Evolutionary conservation across 2,888 invertebrate species (phyloP).

Genomic region (Molanna angustata): DNA sequence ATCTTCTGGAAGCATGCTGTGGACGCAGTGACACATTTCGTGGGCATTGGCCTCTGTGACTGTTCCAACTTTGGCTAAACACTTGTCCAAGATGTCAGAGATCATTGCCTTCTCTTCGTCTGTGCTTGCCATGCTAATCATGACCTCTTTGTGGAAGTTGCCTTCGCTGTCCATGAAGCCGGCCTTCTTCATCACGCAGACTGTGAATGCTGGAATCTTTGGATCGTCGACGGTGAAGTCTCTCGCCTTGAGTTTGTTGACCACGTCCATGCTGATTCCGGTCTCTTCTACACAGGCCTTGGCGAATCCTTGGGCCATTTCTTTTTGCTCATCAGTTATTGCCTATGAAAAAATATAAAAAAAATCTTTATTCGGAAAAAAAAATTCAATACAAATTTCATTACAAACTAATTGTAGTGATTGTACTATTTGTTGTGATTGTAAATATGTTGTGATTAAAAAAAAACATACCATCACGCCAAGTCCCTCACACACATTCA

Average conservation of each 20-base stretch:
- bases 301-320: conserved; percentile 50
- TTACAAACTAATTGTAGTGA: too few species aligned
- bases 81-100: conserved; percentile 49
- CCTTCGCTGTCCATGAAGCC: conserved; percentile 54
- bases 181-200: conserved; percentile 50
- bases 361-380: too few species aligned
- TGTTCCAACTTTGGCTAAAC: conserved; percentile 49
- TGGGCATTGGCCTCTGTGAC: conserved; percentile 51
- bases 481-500: too few species aligned
- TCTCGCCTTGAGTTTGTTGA: conserved; percentile 48
- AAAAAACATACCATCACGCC: too few species aligned
- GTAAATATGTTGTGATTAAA: too few species aligned
- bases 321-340: conserved; percentile 50
- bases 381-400: too few species aligned
- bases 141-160: conserved; percentile 53
- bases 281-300: conserved; percentile 47
- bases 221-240: conserved; percentile 49
- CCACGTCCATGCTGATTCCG: conserved; percentile 45
- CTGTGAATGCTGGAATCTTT: conserved; percentile 46
- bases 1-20: too few species aligned
- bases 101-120: conserved; percentile 49
- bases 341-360: not conserved
- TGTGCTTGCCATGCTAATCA: conserved; percentile 49
- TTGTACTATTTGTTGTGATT: too few species aligned
- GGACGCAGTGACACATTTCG: conserved; percentile 55